Evolutionary conservation across 2,113 vertebrate genomes (phyloP).

Genomic region (Protobothrops flavoviridis): DNA sequence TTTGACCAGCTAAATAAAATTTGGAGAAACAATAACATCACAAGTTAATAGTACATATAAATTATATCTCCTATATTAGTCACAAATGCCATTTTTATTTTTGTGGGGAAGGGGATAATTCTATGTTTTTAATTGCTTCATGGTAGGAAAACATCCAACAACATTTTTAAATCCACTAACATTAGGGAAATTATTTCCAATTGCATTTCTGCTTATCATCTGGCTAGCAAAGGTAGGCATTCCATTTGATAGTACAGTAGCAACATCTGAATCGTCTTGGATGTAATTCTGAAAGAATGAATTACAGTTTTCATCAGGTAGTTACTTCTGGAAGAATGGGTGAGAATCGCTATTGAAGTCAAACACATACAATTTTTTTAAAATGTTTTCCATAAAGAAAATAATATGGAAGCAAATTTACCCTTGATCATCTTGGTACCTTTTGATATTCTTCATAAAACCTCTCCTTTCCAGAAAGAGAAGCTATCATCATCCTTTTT

Average conservation of each 20-base stretch:
- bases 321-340: neutral
- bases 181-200: neutral
- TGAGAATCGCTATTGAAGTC: accelerated
- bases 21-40: neutral
- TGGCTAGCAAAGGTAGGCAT: neutral
- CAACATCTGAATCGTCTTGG: neutral
- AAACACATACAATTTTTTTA: neutral
- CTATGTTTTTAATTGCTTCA: neutral
- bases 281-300: neutral
- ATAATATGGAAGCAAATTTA: neutral
- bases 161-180: neutral
- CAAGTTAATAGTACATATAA: neutral
- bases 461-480: neutral
- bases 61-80: neutral
- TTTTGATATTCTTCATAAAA: slow-evolving; percentile 26
- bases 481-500: slow-evolving; percentile 26
- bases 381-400: neutral
- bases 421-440: neutral
- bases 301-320: neutral
- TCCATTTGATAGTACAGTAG: neutral
- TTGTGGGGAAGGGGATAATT: neutral
- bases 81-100: neutral
- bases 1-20: neutral
- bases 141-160: neutral
- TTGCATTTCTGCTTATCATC: neutral